Evolutionary conservation across 1,140 invertebrate species (phyloP).

Genomic region (Anthonomus grandis): DNA sequence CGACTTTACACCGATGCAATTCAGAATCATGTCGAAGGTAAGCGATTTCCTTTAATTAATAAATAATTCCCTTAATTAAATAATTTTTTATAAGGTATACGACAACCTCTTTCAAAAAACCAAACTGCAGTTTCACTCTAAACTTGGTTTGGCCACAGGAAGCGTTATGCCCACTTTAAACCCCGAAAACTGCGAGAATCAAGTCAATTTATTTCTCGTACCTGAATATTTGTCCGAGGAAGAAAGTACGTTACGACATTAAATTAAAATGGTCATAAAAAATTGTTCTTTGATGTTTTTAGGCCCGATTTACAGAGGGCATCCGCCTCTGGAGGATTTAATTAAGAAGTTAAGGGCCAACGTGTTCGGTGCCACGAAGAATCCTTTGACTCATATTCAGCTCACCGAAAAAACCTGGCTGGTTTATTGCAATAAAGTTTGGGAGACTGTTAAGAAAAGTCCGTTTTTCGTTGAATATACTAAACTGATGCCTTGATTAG

Average conservation of each 20-base stretch:
- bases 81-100: constrained; percentile 53
- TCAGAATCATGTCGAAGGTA: constrained; percentile 64
- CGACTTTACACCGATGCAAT: constrained; percentile 64
- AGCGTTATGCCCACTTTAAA: constrained; percentile 56
- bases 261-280: too few species aligned
- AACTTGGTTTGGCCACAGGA: constrained; percentile 61
- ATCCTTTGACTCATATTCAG: constrained; percentile 61
- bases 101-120: constrained; percentile 66
- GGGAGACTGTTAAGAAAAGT: constrained; percentile 80
- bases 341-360: constrained; percentile 65
- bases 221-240: constrained; percentile 55
- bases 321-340: constrained; percentile 64
- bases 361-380: constrained; percentile 63
- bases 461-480: constrained; percentile 79
- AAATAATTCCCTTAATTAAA: neutral
- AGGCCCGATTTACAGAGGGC: constrained; percentile 55
- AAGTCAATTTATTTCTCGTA: constrained; percentile 70
- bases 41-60: constrained; percentile 14
- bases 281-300: constrained; percentile 8
- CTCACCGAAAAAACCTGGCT: constrained; percentile 73
- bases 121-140: constrained; percentile 65
- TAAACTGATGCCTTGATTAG: constrained; percentile 60
- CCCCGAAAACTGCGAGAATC: constrained; percentile 54
- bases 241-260: constrained; percentile 61
- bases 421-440: constrained; percentile 75